Base-by-base conservation (phyloP, 2,888 invertebrate genomes). In the Drosophila parthenogenetica region DNA sequence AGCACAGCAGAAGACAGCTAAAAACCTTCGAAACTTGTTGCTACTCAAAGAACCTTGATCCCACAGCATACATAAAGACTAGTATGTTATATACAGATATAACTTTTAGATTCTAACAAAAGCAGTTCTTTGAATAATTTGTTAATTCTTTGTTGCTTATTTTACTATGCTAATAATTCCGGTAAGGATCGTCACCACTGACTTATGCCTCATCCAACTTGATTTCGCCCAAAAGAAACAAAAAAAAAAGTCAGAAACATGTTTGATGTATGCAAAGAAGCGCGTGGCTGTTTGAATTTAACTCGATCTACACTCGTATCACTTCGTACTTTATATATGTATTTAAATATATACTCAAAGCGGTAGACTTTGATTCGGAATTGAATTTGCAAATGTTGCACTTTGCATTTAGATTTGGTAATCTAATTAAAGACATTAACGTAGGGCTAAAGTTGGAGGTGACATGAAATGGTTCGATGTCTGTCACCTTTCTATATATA, bases 111-210 rank as follows among this genome's bases (percentile, higher is more conserved):
- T 57, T 70, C 80, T 74, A 61, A 73, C 81, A 79, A 81, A 71
- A 79, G 84, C 73, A 43, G 73, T 73, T 73, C 73, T 71, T 63
- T 77, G 76, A 67, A 81, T 81, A 80, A 66, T 72, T 65, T 69
- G 57, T 46, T 16, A 35, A 42, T 19, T 49, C 62, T 73, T n/a
- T 54, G 42, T 32, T 53, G 51, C 67, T 79, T 85, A 74, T 68
- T 79, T 79, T 81, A 86, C 81, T 86, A 86, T 86, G 85, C 85
- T 74, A 86, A 85, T 85, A 75, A 79, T 80, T 70, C 69, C 73
- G 85, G 75, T 82, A 82, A 85, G 85, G 78, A 87, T 81, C 71
- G 70, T 62, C 39, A 13, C 29, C 43, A 65, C 48, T 62, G 8
- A 8, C 35, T 35, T 35, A 69, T 78, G 72, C 55, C 66, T 72